Evolutionary conservation across 2,797 vertebrate species (phyloP).

Genomic region (Chrysocyon brachyurus): DNA sequence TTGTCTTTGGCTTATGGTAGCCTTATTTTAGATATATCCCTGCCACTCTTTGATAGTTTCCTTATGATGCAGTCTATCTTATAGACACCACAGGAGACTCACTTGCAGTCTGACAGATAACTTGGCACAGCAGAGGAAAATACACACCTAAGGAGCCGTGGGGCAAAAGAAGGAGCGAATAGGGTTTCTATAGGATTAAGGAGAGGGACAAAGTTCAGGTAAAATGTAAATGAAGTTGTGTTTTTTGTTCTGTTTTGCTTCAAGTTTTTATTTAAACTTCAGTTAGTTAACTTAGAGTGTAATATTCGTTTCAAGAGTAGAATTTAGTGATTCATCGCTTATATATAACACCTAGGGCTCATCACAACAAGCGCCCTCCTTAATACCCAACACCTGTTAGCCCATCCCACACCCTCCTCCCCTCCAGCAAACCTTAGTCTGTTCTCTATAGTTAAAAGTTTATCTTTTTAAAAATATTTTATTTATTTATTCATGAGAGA

Average conservation of each 20-base stretch:
- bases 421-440: background rate
- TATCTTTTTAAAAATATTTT: background rate
- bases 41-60: background rate
- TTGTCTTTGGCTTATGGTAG: background rate
- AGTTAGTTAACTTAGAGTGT: background rate
- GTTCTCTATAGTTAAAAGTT: background rate
- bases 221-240: background rate
- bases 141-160: background rate
- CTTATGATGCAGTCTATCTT: background rate
- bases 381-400: background rate
- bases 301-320: background rate
- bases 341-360: background rate
- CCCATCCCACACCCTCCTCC: background rate
- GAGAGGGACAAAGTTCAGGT: background rate
- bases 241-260: background rate
- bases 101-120: background rate
- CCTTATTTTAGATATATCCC: background rate
- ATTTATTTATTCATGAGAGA: no score
- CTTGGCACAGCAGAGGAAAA: background rate
- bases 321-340: background rate
- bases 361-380: background rate
- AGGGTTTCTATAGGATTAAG: background rate
- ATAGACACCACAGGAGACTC: background rate
- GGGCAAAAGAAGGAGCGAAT: background rate
- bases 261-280: background rate